Percentiles rank a stretch among this genome's conserved stretches.
Conservation (phyloP, 1,140 invertebrate species). For the Drosophila orena region DNA sequence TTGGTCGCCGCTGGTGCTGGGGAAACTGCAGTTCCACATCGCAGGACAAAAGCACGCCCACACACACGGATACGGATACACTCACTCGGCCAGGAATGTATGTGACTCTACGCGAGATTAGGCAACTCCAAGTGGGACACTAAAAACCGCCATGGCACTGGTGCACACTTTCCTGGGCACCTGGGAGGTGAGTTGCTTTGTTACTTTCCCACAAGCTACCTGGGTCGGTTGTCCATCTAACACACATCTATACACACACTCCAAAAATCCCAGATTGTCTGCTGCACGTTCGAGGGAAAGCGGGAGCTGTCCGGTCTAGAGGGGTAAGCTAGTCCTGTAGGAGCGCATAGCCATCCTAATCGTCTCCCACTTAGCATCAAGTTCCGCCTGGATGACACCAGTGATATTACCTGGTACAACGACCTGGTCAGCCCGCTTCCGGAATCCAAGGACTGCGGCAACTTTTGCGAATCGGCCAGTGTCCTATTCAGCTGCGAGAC, state of each 20-base stretch:
- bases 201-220: too few species aligned
- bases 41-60: background rate
- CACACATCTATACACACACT: background rate
- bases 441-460: constrained; percentile 85
- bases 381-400: constrained; percentile 88
- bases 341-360: background rate
- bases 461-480: constrained; percentile 76
- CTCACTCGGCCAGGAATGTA: constrained; percentile 5
- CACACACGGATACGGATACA: constrained; percentile 2
- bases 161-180: constrained; percentile 80
- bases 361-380: constrained; percentile 85
- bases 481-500: constrained; percentile 89
- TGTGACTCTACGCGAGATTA: constrained; percentile 15
- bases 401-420: constrained; percentile 88
- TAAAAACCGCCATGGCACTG: constrained; percentile 39
- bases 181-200: constrained; percentile 73
- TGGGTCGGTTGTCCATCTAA: background rate
- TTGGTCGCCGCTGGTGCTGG: background rate
- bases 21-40: background rate
- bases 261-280: constrained; percentile 56
- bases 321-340: constrained; percentile 42
- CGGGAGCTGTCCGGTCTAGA: constrained; percentile 74
- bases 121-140: constrained; percentile 28
- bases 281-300: constrained; percentile 77
- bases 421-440: constrained; percentile 84